phyloP scores from a whole-genome alignment of 2,113 vertebrate species.

The Aramus guarauna region DNA sequence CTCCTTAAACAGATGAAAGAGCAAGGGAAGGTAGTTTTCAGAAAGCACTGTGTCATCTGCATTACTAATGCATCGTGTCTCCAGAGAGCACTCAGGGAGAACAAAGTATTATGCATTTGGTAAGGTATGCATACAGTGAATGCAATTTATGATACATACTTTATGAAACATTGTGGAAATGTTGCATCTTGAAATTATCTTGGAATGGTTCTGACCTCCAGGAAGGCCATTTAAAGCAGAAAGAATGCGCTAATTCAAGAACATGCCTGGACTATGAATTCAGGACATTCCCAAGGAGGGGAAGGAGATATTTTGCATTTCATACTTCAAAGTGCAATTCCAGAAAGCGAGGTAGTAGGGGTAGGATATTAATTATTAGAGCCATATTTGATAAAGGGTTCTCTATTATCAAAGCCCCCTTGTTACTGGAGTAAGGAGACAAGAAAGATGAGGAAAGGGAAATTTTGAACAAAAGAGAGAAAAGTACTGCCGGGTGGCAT shows the following conservation, averaged over 20 bases:
- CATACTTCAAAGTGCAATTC: neutral
- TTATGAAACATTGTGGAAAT: neutral
- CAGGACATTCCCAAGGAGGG: neutral
- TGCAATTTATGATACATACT: neutral
- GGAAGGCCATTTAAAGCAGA: neutral
- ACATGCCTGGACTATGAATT: neutral
- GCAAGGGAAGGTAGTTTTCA: neutral
- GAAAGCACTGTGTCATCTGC: neutral
- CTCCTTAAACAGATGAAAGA: neutral
- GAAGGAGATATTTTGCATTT: neutral
- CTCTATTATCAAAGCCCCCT: neutral
- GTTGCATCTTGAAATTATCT: neutral
- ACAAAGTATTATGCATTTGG: neutral
- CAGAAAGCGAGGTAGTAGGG: neutral
- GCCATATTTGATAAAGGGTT: neutral
- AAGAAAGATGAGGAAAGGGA: neutral
- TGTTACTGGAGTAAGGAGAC: neutral
- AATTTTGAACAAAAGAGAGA: neutral
- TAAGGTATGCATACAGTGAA: neutral
- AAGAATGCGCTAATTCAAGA: neutral
- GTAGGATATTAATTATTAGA: neutral
- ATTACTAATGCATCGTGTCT: rapidly evolving
- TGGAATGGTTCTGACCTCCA: neutral
- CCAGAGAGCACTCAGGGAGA: neutral
- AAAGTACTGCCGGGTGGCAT: neutral